Conservation (phyloP, 1,140 invertebrate genomes). For the Panagrolaimus sp. region DNA sequence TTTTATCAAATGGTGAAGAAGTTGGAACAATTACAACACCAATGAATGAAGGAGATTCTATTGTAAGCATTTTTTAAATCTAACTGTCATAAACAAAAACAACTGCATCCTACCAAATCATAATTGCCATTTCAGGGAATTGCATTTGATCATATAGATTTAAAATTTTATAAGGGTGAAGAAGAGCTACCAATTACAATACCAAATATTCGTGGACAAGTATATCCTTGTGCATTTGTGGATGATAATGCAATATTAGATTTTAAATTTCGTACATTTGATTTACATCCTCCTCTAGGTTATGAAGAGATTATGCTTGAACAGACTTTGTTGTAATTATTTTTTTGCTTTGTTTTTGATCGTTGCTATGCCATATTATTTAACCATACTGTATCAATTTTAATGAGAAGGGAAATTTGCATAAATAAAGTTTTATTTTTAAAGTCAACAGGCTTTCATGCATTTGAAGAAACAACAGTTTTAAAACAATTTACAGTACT, state of each 20-base stretch:
- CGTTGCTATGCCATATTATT: no score
- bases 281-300: conserved; percentile 74
- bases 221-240: conserved; percentile 88
- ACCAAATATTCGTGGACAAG: conserved; percentile 76
- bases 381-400: background rate
- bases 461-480: no score
- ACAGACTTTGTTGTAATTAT: conserved; percentile 81
- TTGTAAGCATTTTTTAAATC: conserved; percentile 64
- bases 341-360: no score
- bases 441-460: no score
- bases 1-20: conserved; percentile 76
- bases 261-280: conserved; percentile 81
- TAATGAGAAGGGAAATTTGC: no score
- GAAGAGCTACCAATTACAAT: conserved; percentile 76
- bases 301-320: conserved; percentile 95
- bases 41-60: conserved; percentile 83
- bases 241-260: conserved; percentile 94
- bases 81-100: conserved; percentile 1
- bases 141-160: conserved; percentile 88
- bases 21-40: conserved; percentile 67
- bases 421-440: no score
- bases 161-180: conserved; percentile 92
- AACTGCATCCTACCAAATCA: no score
- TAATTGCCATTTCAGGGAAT: conserved; percentile 69
- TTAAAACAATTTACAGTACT: no score